Evolutionary conservation across 2,888 invertebrate genomes (phyloP).

Genomic region (Drosophila maculinotata): DNA sequence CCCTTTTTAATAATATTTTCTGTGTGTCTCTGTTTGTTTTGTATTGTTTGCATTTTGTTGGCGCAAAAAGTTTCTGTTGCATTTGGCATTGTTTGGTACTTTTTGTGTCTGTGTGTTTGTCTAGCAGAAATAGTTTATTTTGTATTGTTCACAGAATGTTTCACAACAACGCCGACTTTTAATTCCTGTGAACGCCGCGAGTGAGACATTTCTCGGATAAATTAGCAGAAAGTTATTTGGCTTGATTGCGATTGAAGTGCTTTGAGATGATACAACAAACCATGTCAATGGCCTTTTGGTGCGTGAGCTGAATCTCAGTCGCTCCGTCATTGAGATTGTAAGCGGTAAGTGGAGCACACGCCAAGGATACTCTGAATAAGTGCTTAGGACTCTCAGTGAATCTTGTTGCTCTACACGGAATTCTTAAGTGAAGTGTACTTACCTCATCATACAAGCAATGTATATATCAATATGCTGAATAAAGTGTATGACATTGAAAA

Average conservation of each 20-base stretch:
- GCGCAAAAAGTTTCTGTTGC: conserved; percentile 58
- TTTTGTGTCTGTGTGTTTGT: conserved; percentile 40
- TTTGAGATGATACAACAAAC: conserved; percentile 41
- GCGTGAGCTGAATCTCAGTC: conserved; percentile 54
- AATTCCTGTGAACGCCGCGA: conserved; percentile 40
- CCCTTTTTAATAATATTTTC: conserved; percentile 32
- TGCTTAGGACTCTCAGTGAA: background rate
- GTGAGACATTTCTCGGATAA: conserved; percentile 39
- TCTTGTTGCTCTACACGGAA: background rate
- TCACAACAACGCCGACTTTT: conserved; percentile 38
- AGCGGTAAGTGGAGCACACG: background rate
- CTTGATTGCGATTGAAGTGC: conserved; percentile 51
- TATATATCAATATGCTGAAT: no score
- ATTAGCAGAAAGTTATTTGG: conserved; percentile 62
- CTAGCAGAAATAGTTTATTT: conserved; percentile 56
- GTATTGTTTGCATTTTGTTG: conserved; percentile 51
- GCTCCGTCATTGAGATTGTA: background rate
- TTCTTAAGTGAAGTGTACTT: no score
- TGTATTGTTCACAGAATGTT: conserved; percentile 52
- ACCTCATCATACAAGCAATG: no score
- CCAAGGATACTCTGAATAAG: conserved; percentile 4
- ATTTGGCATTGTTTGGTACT: conserved; percentile 50
- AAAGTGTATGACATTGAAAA: no score
- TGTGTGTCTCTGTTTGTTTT: conserved; percentile 24
- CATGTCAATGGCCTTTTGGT: conserved; percentile 50